These are phyloP conservation scores for Salvelinus alpinus DNA, from an alignment of 2,113 vertebrate genomes.

Conservation along the genomic window DNA sequence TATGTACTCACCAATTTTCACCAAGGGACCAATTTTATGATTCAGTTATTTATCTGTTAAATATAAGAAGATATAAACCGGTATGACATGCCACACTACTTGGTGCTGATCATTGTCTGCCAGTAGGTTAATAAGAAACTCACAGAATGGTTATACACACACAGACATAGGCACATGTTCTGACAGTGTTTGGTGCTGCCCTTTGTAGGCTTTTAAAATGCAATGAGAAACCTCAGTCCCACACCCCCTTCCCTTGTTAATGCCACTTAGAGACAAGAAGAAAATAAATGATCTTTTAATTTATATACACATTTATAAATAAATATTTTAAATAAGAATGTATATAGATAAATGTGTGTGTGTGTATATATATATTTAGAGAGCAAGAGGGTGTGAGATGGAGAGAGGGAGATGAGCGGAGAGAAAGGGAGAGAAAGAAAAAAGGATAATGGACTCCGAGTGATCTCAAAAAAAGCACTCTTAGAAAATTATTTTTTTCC, in stretches of 20 bases:
- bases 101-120: conserved; percentile 13
- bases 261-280: conserved; percentile 72
- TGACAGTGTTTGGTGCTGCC: conserved; percentile 75
- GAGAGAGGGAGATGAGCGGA: conserved; percentile 33
- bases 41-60: conserved; percentile 34
- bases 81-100: conserved; percentile 29
- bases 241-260: conserved; percentile 70
- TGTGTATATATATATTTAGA: conserved; percentile 39
- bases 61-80: conserved; percentile 17
- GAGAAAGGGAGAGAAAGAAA: conserved; percentile 3
- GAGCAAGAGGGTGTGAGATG: conserved; percentile 36
- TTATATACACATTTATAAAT: conserved; percentile 75
- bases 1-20: conserved; percentile 50
- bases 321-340: conserved; percentile 77
- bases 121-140: conserved; percentile 22
- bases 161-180: conserved; percentile 33
- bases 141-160: conserved; percentile 9
- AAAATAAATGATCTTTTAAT: conserved; percentile 71
- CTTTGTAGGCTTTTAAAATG: conserved; percentile 68
- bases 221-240: conserved; percentile 79
- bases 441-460: conserved; percentile 9
- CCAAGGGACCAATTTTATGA: conserved; percentile 70
- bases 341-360: conserved; percentile 71
- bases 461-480: conserved; percentile 41
- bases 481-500: conserved; percentile 36